Conservation (phyloP, 2,113 vertebrate species). For the Alces alces region DNA sequence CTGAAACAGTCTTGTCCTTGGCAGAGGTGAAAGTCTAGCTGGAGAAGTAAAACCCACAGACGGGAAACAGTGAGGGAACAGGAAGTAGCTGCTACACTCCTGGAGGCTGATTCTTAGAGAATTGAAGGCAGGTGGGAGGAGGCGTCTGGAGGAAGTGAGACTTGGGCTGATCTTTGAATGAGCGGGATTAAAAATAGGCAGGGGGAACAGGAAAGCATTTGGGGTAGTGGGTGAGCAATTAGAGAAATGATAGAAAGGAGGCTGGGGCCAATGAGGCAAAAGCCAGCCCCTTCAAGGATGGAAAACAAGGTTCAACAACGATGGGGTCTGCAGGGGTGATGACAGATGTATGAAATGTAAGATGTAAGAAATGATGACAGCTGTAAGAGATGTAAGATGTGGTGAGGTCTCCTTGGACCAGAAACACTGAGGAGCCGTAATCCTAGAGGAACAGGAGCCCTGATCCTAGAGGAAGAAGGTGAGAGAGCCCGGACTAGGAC, state of each 20-base stretch:
- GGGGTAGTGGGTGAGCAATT: neutral
- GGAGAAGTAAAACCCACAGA: neutral
- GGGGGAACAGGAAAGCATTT: too few species aligned
- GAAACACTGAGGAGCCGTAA: neutral
- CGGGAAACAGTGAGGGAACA: neutral
- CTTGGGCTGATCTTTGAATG: neutral
- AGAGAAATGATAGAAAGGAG: neutral
- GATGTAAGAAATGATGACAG: too few species aligned
- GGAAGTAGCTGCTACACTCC: neutral
- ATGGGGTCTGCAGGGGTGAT: rapidly evolving
- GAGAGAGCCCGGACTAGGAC: neutral
- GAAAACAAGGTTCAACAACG: neutral
- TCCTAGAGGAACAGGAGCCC: neutral
- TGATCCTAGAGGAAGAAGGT: neutral
- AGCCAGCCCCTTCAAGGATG: rapidly evolving
- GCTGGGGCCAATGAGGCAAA: neutral
- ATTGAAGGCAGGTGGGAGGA: neutral
- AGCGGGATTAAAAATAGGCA: neutral
- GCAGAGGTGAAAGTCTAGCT: neutral
- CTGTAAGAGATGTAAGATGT: too few species aligned
- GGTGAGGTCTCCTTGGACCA: neutral
- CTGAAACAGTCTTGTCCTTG: neutral
- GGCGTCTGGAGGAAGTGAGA: neutral
- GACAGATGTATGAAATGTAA: too few species aligned
- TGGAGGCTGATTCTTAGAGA: neutral